Conservation (phyloP, 2,113 vertebrate genomes). For the Rhea pennata region DNA sequence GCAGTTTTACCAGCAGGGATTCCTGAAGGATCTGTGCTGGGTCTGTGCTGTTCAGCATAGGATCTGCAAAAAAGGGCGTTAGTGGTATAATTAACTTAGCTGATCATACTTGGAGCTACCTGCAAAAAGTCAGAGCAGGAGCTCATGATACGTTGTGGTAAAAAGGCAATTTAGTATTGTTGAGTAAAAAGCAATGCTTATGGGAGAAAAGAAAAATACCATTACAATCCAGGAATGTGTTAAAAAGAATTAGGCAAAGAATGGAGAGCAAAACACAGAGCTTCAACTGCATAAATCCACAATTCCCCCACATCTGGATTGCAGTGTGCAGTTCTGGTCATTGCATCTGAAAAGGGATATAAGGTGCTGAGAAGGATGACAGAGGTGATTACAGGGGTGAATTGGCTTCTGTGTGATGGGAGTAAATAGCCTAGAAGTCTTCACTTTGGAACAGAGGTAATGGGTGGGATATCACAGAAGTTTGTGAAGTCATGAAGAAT, state of each 20-base stretch:
- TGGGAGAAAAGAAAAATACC: background rate
- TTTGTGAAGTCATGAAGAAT: background rate
- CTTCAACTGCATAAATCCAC: background rate
- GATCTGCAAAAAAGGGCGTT: background rate
- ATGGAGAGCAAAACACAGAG: background rate
- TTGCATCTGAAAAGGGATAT: background rate
- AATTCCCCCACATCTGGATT: accelerated
- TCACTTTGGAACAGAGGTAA: background rate
- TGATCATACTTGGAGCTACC: background rate
- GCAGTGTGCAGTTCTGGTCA: background rate
- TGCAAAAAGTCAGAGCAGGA: background rate
- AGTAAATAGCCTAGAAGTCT: background rate
- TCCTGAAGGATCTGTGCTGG: background rate
- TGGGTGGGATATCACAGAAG: background rate
- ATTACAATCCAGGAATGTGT: background rate
- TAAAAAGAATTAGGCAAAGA: slow-evolving; percentile 13
- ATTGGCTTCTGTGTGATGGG: background rate
- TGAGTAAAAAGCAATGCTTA: background rate
- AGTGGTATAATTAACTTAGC: background rate
- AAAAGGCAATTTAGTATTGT: background rate
- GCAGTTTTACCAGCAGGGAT: background rate
- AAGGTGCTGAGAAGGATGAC: background rate
- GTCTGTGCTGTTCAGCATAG: background rate
- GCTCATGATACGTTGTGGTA: background rate
- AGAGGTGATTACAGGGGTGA: background rate